Conservation (phyloP, 92 coral and sea anemone species). For the Palythoa grandiflora region DNA sequence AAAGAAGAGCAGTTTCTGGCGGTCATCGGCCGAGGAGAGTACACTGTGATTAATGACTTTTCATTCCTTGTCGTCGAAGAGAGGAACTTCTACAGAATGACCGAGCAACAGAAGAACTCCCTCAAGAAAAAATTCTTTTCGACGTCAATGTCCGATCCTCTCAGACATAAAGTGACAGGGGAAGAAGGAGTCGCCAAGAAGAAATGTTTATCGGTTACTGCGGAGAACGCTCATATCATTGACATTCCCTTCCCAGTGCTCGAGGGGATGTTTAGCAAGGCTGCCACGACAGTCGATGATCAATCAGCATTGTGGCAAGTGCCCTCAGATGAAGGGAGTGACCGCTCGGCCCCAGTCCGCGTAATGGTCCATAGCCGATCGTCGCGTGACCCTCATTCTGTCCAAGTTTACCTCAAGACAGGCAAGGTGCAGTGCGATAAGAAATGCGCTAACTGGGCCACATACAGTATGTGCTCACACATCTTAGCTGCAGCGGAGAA, state of each 20-base stretch:
- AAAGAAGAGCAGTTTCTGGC: conserved; percentile 68
- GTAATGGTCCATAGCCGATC: conserved; percentile 53
- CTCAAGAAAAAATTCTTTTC: conserved; percentile 58
- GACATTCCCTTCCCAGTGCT: conserved; percentile 61
- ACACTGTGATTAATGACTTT: conserved; percentile 54
- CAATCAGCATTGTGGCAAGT: conserved; percentile 50
- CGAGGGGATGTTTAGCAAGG: conserved; percentile 60
- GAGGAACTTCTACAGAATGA: conserved; percentile 64
- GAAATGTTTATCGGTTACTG: conserved; percentile 46
- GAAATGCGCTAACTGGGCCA: conserved; percentile 55
- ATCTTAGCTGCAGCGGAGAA: conserved; percentile 66
- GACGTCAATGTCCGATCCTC: conserved; percentile 50
- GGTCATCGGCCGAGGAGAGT: conserved; percentile 72
- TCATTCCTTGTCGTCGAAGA: conserved; percentile 57
- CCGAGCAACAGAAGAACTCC: conserved; percentile 59
- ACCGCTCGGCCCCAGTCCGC: background rate
- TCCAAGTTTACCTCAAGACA: conserved; percentile 23
- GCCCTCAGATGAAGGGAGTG: conserved; percentile 39
- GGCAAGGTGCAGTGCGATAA: conserved; percentile 62
- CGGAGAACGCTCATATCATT: conserved; percentile 45
- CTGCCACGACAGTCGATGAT: conserved; percentile 41
- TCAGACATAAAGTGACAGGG: conserved; percentile 27
- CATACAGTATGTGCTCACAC: conserved; percentile 68
- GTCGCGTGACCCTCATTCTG: conserved; percentile 48
- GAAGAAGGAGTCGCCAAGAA: conserved; percentile 20